Base-by-base conservation (phyloP, 2,797 vertebrate genomes). In the Helostoma temminkii region DNA sequence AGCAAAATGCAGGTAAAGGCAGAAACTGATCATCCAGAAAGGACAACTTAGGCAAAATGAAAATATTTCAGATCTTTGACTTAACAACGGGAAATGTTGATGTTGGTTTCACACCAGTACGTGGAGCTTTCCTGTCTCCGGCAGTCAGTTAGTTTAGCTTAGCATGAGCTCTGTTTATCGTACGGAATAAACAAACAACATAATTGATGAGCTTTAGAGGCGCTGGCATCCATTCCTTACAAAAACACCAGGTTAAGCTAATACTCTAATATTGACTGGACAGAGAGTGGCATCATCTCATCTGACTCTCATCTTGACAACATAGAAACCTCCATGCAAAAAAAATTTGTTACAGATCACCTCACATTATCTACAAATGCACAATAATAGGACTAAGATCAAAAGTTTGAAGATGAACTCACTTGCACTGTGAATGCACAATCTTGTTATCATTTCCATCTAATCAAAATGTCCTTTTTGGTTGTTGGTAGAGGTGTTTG, bases 81-180 rank as follows among this genome's bases (percentile, higher is more conserved):
- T 10, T 16, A 4, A 25, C 16, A 45, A 39, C 26, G 10, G 24
- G 39, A 22, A 19, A 3, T 42, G 22, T 26, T 59, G 42, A n/a
- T 48, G 45, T 9, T n/a, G 4, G 25, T 64, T 54, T 61, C 25
- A 34, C 12, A 32, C 60, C 76, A 69, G 55, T 36, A 70, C 68
- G 32, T 66, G 41, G 60, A 25, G 60, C 56, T 21, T 45, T 59
- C 1, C 9, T 19, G 30, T 18, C 7, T 43, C 36, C 42, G 14
- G 16, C 16, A 7, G 15, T 8, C 32, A 34, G 32, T 12, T 10
- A 34, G 9, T 3, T 30, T 30, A 30, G 28, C 5, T 30, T 30
- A 30, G 28, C 28, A 30, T 30, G 9, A 30, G 28, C 28, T 30
- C 28, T 6, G 5, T 30, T 30, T 30, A 8, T 30, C 28, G 9